Conservation (phyloP, 23 tunicate species). For the Trididemnum nubilum region DNA sequence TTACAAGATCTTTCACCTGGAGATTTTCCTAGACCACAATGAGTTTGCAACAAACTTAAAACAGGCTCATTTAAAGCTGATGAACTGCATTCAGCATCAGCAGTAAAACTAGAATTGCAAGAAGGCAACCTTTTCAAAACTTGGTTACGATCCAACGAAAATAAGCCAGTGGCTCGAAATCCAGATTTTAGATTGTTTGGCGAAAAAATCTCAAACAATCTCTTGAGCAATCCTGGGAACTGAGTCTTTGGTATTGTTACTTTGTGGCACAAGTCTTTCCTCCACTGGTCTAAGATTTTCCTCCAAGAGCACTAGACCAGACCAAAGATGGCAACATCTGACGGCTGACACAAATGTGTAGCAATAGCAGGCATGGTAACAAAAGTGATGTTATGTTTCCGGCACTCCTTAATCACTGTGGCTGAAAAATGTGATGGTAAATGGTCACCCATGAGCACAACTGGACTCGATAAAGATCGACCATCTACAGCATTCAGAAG, state of each 20-base stretch:
- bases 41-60: conserved; percentile 1
- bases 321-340: conserved; percentile 37
- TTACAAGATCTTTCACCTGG: background rate
- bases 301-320: conserved; percentile 22
- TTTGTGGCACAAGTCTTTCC: conserved; percentile 1
- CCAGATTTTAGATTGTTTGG: background rate
- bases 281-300: conserved; percentile 23
- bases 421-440: conserved; percentile 32
- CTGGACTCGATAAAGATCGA: background rate
- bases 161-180: conserved; percentile 29
- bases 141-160: conserved; percentile 28
- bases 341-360: conserved; percentile 32
- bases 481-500: background rate
- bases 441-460: conserved; percentile 20
- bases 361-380: conserved; percentile 25
- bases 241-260: conserved; percentile 11
- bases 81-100: conserved; percentile 11
- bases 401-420: conserved; percentile 9
- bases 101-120: background rate
- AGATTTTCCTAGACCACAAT: background rate
- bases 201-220: background rate
- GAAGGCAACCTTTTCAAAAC: conserved; percentile 29
- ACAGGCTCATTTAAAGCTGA: conserved; percentile 8
- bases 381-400: conserved; percentile 18
- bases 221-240: conserved; percentile 16